Conservation (phyloP, 92 coral and sea anemone genomes). For the Epizoanthus rinbou region DNA sequence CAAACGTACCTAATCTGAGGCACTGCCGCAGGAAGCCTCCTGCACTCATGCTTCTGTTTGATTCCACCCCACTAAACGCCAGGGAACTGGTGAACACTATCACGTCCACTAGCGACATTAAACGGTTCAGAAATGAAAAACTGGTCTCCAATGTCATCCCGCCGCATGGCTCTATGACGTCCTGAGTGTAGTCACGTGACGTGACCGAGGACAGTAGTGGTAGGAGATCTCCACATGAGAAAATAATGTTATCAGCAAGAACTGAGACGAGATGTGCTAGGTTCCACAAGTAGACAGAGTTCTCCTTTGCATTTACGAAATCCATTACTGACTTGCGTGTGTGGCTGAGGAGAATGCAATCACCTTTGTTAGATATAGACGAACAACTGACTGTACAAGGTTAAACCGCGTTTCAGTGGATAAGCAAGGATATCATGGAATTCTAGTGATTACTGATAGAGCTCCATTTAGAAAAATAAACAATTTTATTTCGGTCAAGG, state of each 20-base stretch:
- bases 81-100: slow-evolving; percentile 96
- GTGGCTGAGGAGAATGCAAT: slow-evolving; percentile 63
- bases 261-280: slow-evolving; percentile 97
- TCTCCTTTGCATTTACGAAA: slow-evolving; percentile 95
- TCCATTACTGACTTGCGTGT: slow-evolving; percentile 98
- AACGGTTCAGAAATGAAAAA: slow-evolving; percentile 96
- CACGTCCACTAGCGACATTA: slow-evolving; percentile 97
- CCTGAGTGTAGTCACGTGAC: slow-evolving; percentile 98
- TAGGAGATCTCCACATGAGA: slow-evolving; percentile 97
- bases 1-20: slow-evolving; percentile 85
- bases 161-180: slow-evolving; percentile 99
- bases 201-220: slow-evolving; percentile 97
- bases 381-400: too few relatives aligned
- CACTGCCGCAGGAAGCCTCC: slow-evolving; percentile 99
- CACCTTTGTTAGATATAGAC: not conserved
- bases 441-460: too few relatives aligned
- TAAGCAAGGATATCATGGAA: too few relatives aligned
- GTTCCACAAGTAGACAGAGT: slow-evolving; percentile 91
- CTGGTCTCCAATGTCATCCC: slow-evolving; percentile 99
- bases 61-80: slow-evolving; percentile 96
- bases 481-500: too few relatives aligned
- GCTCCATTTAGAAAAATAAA: too few relatives aligned
- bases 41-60: slow-evolving; percentile 85
- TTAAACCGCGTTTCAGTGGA: too few relatives aligned
- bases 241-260: slow-evolving; percentile 94